Evolutionary conservation across 2,888 invertebrate species (phyloP), one percentile per base, ranked within the genome.

Genomic region (Agapostemon virescens): DNA sequence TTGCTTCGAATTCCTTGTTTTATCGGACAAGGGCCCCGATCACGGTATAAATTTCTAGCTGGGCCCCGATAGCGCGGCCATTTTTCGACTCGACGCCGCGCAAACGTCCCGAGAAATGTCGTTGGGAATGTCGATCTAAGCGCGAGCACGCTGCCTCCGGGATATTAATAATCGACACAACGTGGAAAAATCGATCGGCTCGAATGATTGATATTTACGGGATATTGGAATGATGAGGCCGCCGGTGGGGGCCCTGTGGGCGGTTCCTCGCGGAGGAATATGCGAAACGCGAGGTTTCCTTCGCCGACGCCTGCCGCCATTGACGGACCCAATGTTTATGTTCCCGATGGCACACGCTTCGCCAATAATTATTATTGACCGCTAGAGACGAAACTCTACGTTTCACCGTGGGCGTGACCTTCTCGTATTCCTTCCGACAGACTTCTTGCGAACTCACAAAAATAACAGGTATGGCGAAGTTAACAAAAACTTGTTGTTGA

Each of bases 1-100:
- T 74, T 71, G 64, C 69, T 80, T 84, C 69, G 81, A 85, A 82
- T 85, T 87, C 84, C 84, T 84, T 72, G 76, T 84, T 82, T 84
- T 80, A 82, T 82, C 85, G 79, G 86, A 75, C 80, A 72, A 67
- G 83, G 77, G 76, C 73, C 69, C 30, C 45, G 26, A 26, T 55
- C 55, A 33, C 70, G 69, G 77, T 81, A 76, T 68, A 82, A 82
- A 83, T 84, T 82, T 82, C 81, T 77, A 64, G 66, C 75, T 49
- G 49, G 76, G 45, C 40, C 61, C 42, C 72, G 84, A 77, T 67
- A 67, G 76, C 81, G 76, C 20, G 58, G 36, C 33, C 36, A 52
- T 75, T 78, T 81, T 77, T 72, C 63, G 68, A 45, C 42, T 1
- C 1, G 4, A 20, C 66, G 75, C 63, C 49, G 63, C 71, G 78